phyloP scores from a whole-genome alignment of 2,113 vertebrate species.

The Mormoops blainvillei region DNA sequence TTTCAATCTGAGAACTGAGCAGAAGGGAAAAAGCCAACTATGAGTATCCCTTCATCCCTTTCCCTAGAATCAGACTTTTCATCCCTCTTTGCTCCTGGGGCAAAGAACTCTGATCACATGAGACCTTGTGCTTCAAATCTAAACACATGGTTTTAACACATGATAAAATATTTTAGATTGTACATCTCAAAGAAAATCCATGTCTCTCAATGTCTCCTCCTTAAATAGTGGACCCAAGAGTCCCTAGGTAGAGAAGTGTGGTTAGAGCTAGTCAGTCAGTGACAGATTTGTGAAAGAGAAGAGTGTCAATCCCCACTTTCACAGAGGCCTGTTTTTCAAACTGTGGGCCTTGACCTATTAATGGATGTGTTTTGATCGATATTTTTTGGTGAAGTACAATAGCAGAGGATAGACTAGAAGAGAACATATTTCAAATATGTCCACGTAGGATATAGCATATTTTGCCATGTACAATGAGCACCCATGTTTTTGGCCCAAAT shows the following conservation, averaged over 20 bases:
- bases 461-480: too few relatives aligned
- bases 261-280: background rate
- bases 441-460: background rate
- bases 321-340: background rate
- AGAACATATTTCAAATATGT: background rate
- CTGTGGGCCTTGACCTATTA: background rate
- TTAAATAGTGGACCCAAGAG: background rate
- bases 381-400: background rate
- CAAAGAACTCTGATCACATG: background rate
- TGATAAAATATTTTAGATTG: background rate
- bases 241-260: background rate
- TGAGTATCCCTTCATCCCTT: background rate
- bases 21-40: background rate
- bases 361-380: background rate
- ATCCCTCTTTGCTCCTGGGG: background rate
- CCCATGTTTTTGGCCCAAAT: too few relatives aligned
- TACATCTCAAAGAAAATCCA: background rate
- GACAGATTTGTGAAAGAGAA: background rate
- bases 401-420: background rate
- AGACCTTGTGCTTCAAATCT: background rate
- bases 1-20: background rate
- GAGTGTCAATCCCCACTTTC: background rate
- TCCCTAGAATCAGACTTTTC: background rate
- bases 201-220: background rate
- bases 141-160: background rate